These are phyloP conservation scores for Coremacera marginata DNA, from an alignment of 2,888 invertebrate species.

Conservation along the genomic window DNA sequence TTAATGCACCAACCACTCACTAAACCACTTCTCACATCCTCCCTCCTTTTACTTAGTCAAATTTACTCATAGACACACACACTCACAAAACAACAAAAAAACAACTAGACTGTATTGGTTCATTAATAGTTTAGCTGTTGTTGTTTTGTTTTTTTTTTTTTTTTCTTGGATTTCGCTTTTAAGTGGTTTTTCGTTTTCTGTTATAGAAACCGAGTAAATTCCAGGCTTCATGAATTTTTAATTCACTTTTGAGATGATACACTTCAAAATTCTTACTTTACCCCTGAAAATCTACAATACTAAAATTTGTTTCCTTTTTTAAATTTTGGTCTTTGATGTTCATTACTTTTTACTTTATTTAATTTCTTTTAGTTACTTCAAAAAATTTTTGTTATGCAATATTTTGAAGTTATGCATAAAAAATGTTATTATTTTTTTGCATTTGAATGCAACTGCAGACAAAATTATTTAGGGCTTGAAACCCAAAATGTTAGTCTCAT, in stretches of 20 bases:
- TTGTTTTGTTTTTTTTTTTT: conserved; percentile 44
- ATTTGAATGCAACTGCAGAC: no score
- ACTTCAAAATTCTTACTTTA: conserved; percentile 17
- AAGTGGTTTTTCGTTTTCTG: conserved; percentile 52
- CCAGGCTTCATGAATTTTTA: conserved; percentile 68
- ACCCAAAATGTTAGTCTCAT: no score
- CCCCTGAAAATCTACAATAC: neutral
- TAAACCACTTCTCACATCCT: neutral
- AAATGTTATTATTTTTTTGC: no score
- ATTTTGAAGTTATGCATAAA: no score
- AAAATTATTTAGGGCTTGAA: no score
- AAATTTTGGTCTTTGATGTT: conserved; percentile 19
- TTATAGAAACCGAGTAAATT: conserved; percentile 61
- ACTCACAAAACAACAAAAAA: neutral
- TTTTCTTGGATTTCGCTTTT: conserved; percentile 42
- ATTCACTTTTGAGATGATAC: conserved; percentile 63
- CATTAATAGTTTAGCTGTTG: conserved; percentile 58
- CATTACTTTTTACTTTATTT: conserved; percentile 15
- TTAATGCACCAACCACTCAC: conserved; percentile 10
- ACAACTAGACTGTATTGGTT: conserved; percentile 52
- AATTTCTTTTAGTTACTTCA: no score
- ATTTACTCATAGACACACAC: neutral
- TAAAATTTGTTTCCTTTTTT: conserved; percentile 32
- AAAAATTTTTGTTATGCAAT: no score
- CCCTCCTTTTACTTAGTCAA: neutral